Conservation (phyloP, 2,113 vertebrate genomes). For the Cheilinus undulatus region DNA sequence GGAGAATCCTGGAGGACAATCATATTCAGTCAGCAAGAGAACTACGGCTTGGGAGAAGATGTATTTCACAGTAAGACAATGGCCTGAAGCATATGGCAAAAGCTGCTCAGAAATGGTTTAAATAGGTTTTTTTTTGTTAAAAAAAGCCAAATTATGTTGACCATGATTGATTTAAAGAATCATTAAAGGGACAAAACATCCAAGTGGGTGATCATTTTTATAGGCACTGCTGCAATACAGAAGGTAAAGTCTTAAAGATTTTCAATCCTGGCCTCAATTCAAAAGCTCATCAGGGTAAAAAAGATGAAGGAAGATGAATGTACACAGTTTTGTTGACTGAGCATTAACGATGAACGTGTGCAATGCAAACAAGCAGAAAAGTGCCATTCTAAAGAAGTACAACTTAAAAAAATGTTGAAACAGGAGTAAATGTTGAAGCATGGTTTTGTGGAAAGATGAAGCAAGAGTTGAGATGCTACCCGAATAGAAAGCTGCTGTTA, state of each 20-base stretch:
- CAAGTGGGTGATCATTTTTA: no score
- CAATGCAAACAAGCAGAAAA: conserved; percentile 9
- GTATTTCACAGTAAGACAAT: no score
- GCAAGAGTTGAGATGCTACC: conserved; percentile 4
- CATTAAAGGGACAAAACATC: no score
- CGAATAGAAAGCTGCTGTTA: conserved; percentile 26
- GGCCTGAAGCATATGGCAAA: no score
- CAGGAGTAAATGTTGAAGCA: not conserved
- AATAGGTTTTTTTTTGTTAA: no score
- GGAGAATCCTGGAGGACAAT: no score
- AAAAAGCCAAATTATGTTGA: no score
- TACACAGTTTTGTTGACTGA: not conserved
- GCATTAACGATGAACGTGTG: conserved; percentile 13
- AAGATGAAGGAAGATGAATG: not conserved
- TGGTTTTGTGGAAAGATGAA: conserved; percentile 16
- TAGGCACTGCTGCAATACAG: not conserved
- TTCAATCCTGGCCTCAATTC: not conserved
- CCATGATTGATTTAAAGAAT: no score
- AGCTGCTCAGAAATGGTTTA: no score
- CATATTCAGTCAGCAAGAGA: no score
- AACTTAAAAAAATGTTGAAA: conserved; percentile 2
- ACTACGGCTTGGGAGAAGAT: no score
- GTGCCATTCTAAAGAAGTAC: conserved; percentile 5
- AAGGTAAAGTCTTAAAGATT: conserved; percentile 12
- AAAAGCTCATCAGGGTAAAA: not conserved